A percentile compares a stretch with the other conserved stretches of the same genome.
Evolutionary conservation across 37 sponge, comb jelly and placozoan genomes (phyloP).

Genomic region (Ianthella basta): DNA sequence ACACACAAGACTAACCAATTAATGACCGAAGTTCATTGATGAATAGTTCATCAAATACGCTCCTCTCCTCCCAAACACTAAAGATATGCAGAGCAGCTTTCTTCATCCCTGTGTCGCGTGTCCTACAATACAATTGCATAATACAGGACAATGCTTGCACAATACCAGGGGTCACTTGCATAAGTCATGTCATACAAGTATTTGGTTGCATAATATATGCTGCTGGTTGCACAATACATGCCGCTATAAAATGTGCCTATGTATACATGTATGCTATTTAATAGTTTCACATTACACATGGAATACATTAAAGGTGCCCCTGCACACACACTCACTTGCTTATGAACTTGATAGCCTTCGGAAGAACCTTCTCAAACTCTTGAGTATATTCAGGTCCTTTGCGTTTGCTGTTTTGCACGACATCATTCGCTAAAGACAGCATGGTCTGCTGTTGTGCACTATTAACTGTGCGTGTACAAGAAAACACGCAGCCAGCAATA

Average conservation of each 20-base stretch:
- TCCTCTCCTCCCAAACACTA: constrained; percentile 86
- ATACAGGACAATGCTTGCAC: not conserved
- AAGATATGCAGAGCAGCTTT: constrained; percentile 76
- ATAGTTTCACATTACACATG: too few relatives aligned
- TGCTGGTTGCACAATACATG: too few relatives aligned
- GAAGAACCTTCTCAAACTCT: constrained; percentile 82
- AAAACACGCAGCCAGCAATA: too few relatives aligned
- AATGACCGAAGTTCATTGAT: constrained; percentile 49
- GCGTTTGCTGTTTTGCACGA: constrained; percentile 94
- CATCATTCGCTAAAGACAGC: constrained; percentile 94
- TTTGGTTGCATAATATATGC: not conserved
- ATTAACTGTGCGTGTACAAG: constrained; percentile 68
- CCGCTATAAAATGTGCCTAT: too few relatives aligned
- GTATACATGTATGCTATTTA: too few relatives aligned
- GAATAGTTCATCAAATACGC: constrained; percentile 60
- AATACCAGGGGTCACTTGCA: not conserved
- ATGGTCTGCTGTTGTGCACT: constrained; percentile 78
- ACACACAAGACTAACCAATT: constrained; percentile 38
- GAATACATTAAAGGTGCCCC: too few relatives aligned
- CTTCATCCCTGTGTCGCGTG: constrained; percentile 49
- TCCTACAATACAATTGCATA: constrained; percentile 17
- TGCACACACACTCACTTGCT: not conserved
- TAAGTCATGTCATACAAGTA: not conserved
- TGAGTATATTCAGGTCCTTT: constrained; percentile 85
- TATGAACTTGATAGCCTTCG: constrained; percentile 64